Conservation (phyloP, 2,888 invertebrate species). For the Leptopilina myrica region DNA sequence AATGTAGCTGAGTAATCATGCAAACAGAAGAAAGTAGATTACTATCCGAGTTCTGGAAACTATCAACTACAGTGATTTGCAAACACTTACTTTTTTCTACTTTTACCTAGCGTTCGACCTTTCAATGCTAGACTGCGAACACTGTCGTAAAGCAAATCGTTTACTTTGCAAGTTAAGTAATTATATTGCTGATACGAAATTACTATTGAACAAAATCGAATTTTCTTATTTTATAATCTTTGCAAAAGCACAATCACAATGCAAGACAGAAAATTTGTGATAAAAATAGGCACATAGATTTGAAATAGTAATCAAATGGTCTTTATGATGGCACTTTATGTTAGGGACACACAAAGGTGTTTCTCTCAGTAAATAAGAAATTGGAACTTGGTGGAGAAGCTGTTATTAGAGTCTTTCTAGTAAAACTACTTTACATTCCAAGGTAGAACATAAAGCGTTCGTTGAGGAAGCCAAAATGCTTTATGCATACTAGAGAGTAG, state of each 20-base stretch:
- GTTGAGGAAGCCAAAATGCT: constrained; percentile 16
- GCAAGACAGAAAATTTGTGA: too few relatives aligned
- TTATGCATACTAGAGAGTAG: constrained; percentile 16
- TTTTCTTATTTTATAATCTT: not conserved
- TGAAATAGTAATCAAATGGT: too few relatives aligned
- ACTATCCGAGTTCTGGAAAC: constrained; percentile 40
- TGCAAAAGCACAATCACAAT: not conserved
- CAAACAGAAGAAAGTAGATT: constrained; percentile 40
- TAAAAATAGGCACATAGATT: too few relatives aligned
- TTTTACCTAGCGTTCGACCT: constrained; percentile 27
- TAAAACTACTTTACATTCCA: constrained; percentile 27
- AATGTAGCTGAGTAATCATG: constrained; percentile 38
- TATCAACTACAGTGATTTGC: constrained; percentile 39
- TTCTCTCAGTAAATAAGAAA: not conserved
- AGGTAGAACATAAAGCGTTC: not conserved
- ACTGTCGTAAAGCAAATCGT: constrained; percentile 32
- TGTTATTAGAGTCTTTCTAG: constrained; percentile 28
- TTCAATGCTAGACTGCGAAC: not conserved
- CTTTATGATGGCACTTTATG: too few relatives aligned
- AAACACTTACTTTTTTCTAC: constrained; percentile 29
- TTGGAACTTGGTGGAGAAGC: constrained; percentile 8
- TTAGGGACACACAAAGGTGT: not conserved
- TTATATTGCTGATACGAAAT: not conserved
- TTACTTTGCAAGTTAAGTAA: constrained; percentile 32
- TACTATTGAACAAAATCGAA: not conserved